Evolutionary conservation across 2,888 invertebrate genomes (phyloP).

Genomic region (Eumerus sabulonum): DNA sequence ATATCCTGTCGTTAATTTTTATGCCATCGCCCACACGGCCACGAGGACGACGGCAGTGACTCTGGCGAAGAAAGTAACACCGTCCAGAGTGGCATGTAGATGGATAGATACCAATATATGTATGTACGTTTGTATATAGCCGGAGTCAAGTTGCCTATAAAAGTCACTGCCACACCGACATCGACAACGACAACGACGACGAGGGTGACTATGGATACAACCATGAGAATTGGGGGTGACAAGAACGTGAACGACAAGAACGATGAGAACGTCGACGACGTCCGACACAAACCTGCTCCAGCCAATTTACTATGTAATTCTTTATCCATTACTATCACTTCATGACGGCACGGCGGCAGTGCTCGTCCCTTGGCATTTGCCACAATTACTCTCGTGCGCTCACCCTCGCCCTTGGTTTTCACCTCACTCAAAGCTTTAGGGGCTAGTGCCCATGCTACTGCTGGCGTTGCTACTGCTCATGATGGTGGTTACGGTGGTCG

Average conservation of each 20-base stretch:
- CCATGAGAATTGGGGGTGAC: too few relatives aligned
- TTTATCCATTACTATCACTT: slow-evolving; percentile 76
- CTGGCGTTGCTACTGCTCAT: not conserved
- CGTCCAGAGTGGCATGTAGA: slow-evolving; percentile 56
- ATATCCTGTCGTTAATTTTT: slow-evolving; percentile 58
- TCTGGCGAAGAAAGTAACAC: slow-evolving; percentile 64
- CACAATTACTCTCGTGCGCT: slow-evolving; percentile 68
- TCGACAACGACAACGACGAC: not conserved
- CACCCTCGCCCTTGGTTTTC: slow-evolving; percentile 65
- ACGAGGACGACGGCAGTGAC: slow-evolving; percentile 12
- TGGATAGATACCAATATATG: slow-evolving; percentile 67
- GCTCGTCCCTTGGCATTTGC: slow-evolving; percentile 68
- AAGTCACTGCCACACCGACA: slow-evolving; percentile 49
- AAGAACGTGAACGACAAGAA: not conserved
- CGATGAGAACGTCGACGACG: slow-evolving; percentile 23
- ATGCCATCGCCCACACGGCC: slow-evolving; percentile 12
- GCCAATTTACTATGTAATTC: slow-evolving; percentile 78
- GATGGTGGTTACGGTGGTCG: slow-evolving; percentile 26
- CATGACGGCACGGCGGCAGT: slow-evolving; percentile 66
- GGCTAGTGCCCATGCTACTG: not conserved
- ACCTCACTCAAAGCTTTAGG: slow-evolving; percentile 46
- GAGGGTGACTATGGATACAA: too few relatives aligned
- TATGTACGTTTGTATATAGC: too few relatives aligned
- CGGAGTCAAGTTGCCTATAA: slow-evolving; percentile 41
- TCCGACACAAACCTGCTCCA: slow-evolving; percentile 73